Evolutionary conservation across 2,797 vertebrate genomes (phyloP).

Genomic region (Cottoperca gobio): DNA sequence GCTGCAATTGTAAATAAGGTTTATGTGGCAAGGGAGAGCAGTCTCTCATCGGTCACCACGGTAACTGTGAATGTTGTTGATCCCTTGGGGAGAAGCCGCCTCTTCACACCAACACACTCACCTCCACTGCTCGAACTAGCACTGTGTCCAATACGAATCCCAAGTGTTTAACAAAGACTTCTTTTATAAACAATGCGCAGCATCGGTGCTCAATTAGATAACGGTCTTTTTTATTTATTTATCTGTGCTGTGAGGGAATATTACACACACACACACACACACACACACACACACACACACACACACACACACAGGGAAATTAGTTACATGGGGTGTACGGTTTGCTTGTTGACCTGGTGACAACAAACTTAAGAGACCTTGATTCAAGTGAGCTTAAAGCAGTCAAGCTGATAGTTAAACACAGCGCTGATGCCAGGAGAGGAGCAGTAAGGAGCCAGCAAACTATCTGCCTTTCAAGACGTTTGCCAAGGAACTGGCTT

Average conservation of each 20-base stretch:
- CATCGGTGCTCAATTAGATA: constrained; percentile 23
- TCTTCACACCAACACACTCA: constrained; percentile 63
- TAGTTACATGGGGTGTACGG: constrained; percentile 35
- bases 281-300: no score
- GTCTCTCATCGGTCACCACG: constrained; percentile 83
- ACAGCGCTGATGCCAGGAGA: constrained; percentile 58
- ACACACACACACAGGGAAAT: constrained; percentile 8
- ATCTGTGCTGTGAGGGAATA: constrained; percentile 5
- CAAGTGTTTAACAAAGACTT: constrained; percentile 49
- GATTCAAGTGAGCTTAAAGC: constrained; percentile 68
- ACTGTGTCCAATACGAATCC: constrained; percentile 54
- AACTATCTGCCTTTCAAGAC: constrained; percentile 60
- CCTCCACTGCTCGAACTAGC: constrained; percentile 47
- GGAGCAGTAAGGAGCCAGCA: constrained; percentile 59
- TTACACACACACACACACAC: no score
- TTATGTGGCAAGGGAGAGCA: constrained; percentile 84
- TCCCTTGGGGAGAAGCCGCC: constrained; percentile 78
- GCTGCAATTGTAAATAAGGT: constrained; percentile 87
- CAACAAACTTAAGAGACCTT: constrained; percentile 58
- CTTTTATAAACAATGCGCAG: constrained; percentile 28
- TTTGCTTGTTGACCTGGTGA: constrained; percentile 63
- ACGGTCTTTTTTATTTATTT: no score
- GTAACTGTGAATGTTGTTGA: constrained; percentile 83
- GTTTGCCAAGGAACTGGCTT: constrained; percentile 69
- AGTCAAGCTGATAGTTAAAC: constrained; percentile 70